phyloP scores from a whole-genome alignment of 2,888 invertebrate species.

The Ashinkailepas kermadecensis region DNA sequence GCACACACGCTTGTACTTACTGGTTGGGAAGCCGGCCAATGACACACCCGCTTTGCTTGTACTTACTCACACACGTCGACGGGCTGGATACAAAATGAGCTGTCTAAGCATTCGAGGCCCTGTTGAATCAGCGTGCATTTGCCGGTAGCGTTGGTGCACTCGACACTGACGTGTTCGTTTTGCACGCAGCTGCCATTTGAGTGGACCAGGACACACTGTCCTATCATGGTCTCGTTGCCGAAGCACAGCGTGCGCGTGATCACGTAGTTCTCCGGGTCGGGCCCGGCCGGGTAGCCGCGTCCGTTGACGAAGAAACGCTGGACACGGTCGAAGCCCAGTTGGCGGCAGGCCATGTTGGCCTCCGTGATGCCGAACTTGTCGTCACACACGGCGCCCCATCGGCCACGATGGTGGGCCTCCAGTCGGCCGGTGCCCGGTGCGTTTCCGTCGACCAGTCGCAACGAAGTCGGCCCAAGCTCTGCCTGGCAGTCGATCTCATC shows the following conservation, averaged over 20 bases:
- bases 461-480: background rate
- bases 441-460: background rate
- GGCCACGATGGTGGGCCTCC: background rate
- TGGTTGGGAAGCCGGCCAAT: no score
- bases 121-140: background rate
- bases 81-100: background rate
- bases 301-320: background rate
- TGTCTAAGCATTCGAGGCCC: background rate
- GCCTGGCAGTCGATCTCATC: slow-evolving; percentile 3
- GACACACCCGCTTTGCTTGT: no score
- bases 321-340: background rate
- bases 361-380: background rate
- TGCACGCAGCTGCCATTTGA: background rate
- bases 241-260: background rate
- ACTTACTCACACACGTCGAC: background rate
- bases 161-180: background rate
- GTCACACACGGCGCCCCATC: slow-evolving; percentile 21
- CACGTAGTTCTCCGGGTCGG: background rate
- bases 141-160: background rate
- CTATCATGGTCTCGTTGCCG: background rate
- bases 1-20: no score
- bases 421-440: background rate
- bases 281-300: background rate
- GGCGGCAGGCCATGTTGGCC: background rate
- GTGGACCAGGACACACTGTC: background rate